Base-by-base conservation (phyloP, 1,140 invertebrate species). In the Periplaneta americana region DNA sequence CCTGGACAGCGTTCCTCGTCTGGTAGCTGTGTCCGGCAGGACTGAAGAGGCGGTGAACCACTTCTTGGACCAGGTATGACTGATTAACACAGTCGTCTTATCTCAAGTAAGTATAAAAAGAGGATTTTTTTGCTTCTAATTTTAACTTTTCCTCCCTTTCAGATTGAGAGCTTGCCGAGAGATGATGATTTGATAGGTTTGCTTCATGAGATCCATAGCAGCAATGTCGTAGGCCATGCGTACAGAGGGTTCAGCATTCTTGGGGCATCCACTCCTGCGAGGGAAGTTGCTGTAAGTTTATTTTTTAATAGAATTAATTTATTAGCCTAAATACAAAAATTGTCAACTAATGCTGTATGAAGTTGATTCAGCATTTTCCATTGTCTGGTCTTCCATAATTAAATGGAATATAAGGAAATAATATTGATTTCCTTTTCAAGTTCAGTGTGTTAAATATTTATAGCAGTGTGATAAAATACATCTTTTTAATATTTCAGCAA, bases 11-110 rank as follows among this genome's bases (percentile, higher is more conserved):
- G 84, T 92, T 75, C 95, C 94, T 4, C 92, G 96, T 82, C 88
- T 98, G 11, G 90, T 97, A 31, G 89, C 93, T 8, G 93, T 95
- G 78, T 96, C 95, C 22, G 97, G 96, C 17, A 92, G 98, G 83
- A 98, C 96, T 2, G 92, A 96, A 85, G 93, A 95, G 79, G 95
- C 94, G 10, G 93, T 97, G 28, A 88, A 93, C 74, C 85, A 88
- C 39, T 88, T 97, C 76, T 87, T 98, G 17, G 89, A 92, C 75
- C 91, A 93, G 82, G 91, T 92, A 80, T 82, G 22, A 28, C n/a
- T n/a, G n/a, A n/a, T n/a, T n/a, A n/a, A n/a, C n/a, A n/a, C n/a
- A n/a, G n/a, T n/a, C n/a, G n/a, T n/a, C n/a, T n/a, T n/a, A n/a
- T n/a, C n/a, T n/a, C n/a, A n/a, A n/a, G n/a, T n/a, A n/a, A n/a